Conservation (phyloP, 2,888 invertebrate genomes). For the Dryadula phaetusa region DNA sequence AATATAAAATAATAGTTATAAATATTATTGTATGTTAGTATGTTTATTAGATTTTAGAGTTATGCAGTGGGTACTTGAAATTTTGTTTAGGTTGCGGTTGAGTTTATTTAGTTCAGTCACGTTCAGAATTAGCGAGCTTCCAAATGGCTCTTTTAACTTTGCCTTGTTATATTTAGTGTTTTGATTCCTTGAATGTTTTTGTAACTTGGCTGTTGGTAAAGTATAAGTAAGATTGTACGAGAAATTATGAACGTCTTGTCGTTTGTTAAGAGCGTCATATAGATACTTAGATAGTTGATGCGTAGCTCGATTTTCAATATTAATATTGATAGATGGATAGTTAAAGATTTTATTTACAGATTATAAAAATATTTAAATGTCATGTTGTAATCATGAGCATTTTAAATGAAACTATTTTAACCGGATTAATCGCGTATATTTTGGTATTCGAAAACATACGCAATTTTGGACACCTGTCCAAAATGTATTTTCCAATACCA, state of each 20-base stretch:
- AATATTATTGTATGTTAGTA: slow-evolving; percentile 47
- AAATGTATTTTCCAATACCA: too few species aligned
- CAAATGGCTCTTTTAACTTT: slow-evolving; percentile 39
- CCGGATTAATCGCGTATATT: too few species aligned
- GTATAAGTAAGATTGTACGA: slow-evolving; percentile 3
- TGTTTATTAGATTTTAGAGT: slow-evolving; percentile 46
- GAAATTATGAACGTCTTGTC: neutral
- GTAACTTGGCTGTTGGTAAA: neutral
- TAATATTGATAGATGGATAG: too few species aligned
- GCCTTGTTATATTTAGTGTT: slow-evolving; percentile 29
- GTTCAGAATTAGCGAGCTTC: slow-evolving; percentile 39
- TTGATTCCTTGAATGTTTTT: slow-evolving; percentile 25
- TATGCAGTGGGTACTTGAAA: slow-evolving; percentile 46
- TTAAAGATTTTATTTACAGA: too few species aligned
- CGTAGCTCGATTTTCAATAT: too few species aligned
- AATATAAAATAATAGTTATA: neutral
- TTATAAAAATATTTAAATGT: too few species aligned
- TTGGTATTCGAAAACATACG: too few species aligned
- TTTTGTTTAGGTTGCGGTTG: slow-evolving; percentile 43
- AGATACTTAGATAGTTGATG: too few species aligned
- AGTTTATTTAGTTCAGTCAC: slow-evolving; percentile 40
- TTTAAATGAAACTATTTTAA: too few species aligned
- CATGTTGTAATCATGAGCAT: too few species aligned
- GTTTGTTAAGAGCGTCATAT: too few species aligned
- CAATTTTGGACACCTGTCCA: too few species aligned